Percentiles rank a stretch among this genome's conserved stretches.
These are phyloP conservation scores for Cosmia trapezina DNA, from an alignment of 2,888 invertebrate genomes.

Conservation along the genomic window DNA sequence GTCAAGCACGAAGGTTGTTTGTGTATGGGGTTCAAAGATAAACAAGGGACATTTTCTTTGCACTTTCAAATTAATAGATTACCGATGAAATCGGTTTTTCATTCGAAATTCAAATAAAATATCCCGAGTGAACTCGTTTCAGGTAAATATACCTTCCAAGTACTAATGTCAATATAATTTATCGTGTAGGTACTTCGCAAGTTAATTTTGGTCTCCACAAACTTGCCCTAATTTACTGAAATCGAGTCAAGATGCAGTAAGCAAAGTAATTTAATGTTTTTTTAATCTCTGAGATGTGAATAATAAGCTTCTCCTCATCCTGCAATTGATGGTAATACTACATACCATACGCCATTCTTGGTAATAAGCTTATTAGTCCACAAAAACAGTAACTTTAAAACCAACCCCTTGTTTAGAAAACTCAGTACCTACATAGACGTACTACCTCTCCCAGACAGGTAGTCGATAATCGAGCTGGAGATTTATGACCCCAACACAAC, in stretches of 20 bases:
- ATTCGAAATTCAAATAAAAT: neutral
- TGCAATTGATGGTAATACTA: too few species aligned
- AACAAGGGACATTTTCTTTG: neutral
- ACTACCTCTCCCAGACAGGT: slow-evolving; percentile 40
- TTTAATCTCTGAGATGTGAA: neutral
- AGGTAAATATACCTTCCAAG: neutral
- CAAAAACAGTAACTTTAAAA: slow-evolving; percentile 14
- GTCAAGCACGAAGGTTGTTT: slow-evolving; percentile 26
- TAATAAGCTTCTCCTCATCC: neutral
- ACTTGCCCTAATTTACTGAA: neutral
- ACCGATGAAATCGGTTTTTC: neutral
- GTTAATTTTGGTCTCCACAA: neutral
- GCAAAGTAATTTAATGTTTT: neutral
- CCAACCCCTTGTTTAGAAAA: slow-evolving; percentile 17
- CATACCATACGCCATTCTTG: too few species aligned
- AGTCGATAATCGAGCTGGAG: slow-evolving; percentile 56
- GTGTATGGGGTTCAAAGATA: slow-evolving; percentile 9
- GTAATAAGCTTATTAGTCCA: neutral
- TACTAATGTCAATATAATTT: neutral
- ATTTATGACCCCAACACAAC: slow-evolving; percentile 48
- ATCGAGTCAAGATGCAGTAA: neutral
- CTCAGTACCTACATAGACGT: neutral
- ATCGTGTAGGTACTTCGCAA: too few species aligned
- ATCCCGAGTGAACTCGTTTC: neutral
- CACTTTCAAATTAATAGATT: neutral